Percentiles rank a stretch among this genome's conserved stretches.
These are phyloP conservation scores for Ophion costatus DNA, from an alignment of 2,888 invertebrate species.

Conservation along the genomic window DNA sequence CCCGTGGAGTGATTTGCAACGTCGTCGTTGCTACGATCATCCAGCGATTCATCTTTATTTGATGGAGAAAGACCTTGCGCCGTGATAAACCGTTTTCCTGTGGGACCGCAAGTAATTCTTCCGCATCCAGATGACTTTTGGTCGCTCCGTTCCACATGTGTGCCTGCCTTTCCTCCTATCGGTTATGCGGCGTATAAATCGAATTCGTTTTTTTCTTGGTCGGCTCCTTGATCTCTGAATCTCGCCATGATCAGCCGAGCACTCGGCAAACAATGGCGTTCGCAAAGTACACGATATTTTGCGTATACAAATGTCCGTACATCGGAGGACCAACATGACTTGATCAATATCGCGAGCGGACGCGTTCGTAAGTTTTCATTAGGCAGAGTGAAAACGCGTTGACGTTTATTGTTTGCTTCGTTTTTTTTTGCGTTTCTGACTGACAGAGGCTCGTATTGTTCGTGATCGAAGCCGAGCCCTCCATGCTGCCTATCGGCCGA, in stretches of 20 bases:
- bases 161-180: not conserved
- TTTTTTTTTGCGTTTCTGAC: slow-evolving; percentile 30
- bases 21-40: slow-evolving; percentile 60
- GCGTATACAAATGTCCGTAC: no score
- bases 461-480: not conserved
- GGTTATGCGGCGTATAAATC: not conserved
- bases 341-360: not conserved
- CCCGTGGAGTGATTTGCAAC: slow-evolving; percentile 48
- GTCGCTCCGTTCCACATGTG: slow-evolving; percentile 22
- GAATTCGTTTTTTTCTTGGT: not conserved
- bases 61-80: slow-evolving; percentile 60
- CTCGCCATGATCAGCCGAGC: no score
- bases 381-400: not conserved
- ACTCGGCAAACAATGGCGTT: no score
- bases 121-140: slow-evolving; percentile 20
- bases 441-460: not conserved
- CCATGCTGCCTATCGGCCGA: slow-evolving; percentile 30
- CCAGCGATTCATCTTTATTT: slow-evolving; percentile 67
- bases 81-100: slow-evolving; percentile 53
- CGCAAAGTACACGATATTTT: no score
- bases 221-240: no score
- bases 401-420: not conserved
- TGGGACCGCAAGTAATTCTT: slow-evolving; percentile 34
- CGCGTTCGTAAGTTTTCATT: slow-evolving; percentile 40
- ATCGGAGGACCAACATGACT: no score